A percentile compares a stretch with the other conserved stretches of the same genome.
Conservation (phyloP, 2,797 vertebrate species). For the Sparidentex hasta region DNA sequence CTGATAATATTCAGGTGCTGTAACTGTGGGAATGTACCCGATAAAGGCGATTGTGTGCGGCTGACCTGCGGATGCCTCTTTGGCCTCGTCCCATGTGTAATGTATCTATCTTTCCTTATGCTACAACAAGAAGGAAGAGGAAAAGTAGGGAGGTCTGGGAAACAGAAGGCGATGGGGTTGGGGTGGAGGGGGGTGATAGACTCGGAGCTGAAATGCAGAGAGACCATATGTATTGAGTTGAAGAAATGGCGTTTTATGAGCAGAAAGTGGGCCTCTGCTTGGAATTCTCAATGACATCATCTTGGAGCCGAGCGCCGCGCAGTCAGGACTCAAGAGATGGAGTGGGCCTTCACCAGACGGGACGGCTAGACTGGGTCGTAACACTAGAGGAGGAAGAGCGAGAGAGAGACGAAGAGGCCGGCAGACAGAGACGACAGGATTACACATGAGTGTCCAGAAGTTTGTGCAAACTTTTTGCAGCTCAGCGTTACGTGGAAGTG, state of each 20-base stretch:
- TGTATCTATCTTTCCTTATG: constrained; percentile 30
- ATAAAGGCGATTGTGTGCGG: constrained; percentile 49
- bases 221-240: constrained; percentile 81
- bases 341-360: constrained; percentile 62
- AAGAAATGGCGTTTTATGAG: constrained; percentile 80
- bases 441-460: constrained; percentile 29
- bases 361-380: constrained; percentile 48
- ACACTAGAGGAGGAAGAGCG: constrained; percentile 44
- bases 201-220: constrained; percentile 62
- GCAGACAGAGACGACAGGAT: constrained; percentile 32
- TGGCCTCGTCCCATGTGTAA: constrained; percentile 46
- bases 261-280: constrained; percentile 81
- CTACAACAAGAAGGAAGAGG: constrained; percentile 37
- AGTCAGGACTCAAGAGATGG: constrained; percentile 57
- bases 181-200: constrained; percentile 32
- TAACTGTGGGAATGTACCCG: constrained; percentile 55
- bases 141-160: constrained; percentile 37
- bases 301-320: constrained; percentile 50
- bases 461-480: constrained; percentile 51
- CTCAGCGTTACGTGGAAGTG: constrained; percentile 45
- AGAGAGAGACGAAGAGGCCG: constrained; percentile 23
- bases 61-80: constrained; percentile 60
- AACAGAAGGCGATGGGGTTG: background rate
- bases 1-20: constrained; percentile 34
- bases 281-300: constrained; percentile 87